phyloP scores from a whole-genome alignment of 2,113 vertebrate species.

The Chunga burmeisteri region DNA sequence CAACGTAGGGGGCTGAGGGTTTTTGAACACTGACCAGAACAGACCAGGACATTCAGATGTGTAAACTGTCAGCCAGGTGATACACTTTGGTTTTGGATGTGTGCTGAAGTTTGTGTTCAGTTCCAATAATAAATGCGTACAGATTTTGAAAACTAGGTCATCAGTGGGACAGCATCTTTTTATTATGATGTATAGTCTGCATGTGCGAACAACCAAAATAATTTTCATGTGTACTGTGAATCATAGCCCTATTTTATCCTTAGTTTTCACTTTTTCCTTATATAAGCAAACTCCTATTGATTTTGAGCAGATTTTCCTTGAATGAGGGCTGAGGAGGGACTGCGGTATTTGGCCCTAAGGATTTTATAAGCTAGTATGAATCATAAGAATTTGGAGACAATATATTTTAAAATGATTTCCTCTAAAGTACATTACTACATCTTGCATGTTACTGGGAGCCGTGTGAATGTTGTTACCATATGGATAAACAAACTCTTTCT shows the following conservation, averaged over 20 bases:
- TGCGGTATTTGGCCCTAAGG: conserved; percentile 16
- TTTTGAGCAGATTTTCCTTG: conserved; percentile 25
- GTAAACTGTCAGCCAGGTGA: not conserved
- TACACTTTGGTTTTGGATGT: not conserved
- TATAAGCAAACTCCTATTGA: conserved; percentile 35
- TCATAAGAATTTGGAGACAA: conserved; percentile 20
- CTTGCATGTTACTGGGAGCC: not conserved
- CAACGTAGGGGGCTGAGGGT: not conserved
- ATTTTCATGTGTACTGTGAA: not conserved
- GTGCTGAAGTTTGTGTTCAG: not conserved
- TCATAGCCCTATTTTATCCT: conserved; percentile 10
- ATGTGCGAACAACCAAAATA: not conserved
- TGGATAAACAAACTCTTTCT: conserved; percentile 32
- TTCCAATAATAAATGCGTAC: not conserved
- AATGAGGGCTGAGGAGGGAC: conserved; percentile 40
- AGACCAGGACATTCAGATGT: not conserved
- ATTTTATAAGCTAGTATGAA: conserved; percentile 11
- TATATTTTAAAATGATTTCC: conserved; percentile 44
- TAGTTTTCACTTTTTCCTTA: conserved; percentile 1
- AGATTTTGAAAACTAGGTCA: not conserved
- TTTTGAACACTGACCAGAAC: not conserved
- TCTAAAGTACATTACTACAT: conserved; percentile 9
- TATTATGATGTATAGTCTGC: not conserved
- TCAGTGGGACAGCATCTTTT: not conserved
- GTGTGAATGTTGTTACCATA: conserved; percentile 13